Base-by-base conservation (phyloP, 2,797 vertebrate genomes). In the Myotis myotis region DNA sequence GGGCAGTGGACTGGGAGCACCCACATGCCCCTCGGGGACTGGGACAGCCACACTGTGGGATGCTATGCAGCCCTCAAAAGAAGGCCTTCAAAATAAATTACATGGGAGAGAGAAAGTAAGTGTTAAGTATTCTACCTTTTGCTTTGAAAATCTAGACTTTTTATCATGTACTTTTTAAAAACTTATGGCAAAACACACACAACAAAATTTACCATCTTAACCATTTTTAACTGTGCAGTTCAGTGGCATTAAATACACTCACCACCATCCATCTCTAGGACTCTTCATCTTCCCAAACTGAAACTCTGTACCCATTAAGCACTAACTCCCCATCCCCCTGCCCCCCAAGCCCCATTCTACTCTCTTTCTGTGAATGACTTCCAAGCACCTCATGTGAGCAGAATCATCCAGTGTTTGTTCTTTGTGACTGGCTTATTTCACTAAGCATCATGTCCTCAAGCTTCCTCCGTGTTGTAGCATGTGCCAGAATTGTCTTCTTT, bases 1-100 rank as follows among this genome's bases (percentile, higher is more conserved):
- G 10, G 33, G 8, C 51, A 15, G n/a, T 2, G 25, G 33, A 36
- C 28, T 6, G 71, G 89, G 30, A 10, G 10, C 64, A 15, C 55
- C 51, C 53, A 64, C 15, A 12, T 8, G 5, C 72, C 76, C 11
- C 0, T 4, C 2, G 0, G 22, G 17, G 12, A 25, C 76, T 6
- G 10, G 36, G 55, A 36, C 30, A 36, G 53, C 33, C 30, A 0
- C 0, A 0, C 53, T 3, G 12, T 1, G 30, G 23, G 6, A 49
- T 47, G 66, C 81, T 19, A 3, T 6, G 15, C 41, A 36, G 74
- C 51, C 72, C 53, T 51, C 41, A 22, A 71, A 36, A 88, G 53
- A 64, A 72, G 33, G 17, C 30, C 60, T 87, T 30, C 22, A 6
- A 47, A 62, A 13, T 49, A 44, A 72, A 41, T 23, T n/a, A 74